These are phyloP conservation scores for Protobothrops mucrosquamatus DNA, from an alignment of 2,113 vertebrate species.

Conservation along the genomic window DNA sequence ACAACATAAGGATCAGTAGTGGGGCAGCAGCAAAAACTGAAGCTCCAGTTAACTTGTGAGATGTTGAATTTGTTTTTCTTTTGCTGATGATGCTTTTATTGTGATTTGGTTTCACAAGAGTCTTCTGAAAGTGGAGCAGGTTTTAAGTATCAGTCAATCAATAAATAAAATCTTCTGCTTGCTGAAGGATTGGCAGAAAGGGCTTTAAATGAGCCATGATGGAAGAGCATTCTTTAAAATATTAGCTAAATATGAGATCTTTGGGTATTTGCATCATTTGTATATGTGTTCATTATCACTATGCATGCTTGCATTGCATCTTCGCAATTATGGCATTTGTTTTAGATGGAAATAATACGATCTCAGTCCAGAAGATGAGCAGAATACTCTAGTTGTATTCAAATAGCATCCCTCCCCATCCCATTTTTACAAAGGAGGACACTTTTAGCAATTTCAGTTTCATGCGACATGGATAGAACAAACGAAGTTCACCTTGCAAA, in stretches of 20 bases:
- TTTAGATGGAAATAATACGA: neutral
- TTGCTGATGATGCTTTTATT: neutral
- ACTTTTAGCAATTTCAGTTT: neutral
- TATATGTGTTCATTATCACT: conserved; percentile 39
- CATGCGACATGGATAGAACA: neutral
- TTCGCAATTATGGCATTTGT: conserved; percentile 5
- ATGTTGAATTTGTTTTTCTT: neutral
- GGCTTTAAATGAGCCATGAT: neutral
- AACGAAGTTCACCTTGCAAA: neutral
- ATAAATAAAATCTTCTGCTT: neutral
- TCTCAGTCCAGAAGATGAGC: neutral
- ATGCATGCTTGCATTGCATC: conserved; percentile 10
- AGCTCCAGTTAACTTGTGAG: neutral
- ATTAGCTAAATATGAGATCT: neutral
- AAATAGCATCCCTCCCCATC: neutral
- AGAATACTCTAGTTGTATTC: neutral
- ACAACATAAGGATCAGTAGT: neutral
- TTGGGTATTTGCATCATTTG: neutral
- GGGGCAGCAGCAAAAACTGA: neutral
- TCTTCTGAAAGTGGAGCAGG: neutral
- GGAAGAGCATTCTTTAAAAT: neutral
- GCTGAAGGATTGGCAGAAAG: neutral
- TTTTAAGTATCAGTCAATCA: neutral
- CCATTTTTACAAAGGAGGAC: neutral
- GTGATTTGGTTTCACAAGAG: neutral